A percentile compares a stretch with the other conserved stretches of the same genome.
phyloP scores from a whole-genome alignment of 2,797 vertebrate genomes.

The Leptatherina wallacei region DNA sequence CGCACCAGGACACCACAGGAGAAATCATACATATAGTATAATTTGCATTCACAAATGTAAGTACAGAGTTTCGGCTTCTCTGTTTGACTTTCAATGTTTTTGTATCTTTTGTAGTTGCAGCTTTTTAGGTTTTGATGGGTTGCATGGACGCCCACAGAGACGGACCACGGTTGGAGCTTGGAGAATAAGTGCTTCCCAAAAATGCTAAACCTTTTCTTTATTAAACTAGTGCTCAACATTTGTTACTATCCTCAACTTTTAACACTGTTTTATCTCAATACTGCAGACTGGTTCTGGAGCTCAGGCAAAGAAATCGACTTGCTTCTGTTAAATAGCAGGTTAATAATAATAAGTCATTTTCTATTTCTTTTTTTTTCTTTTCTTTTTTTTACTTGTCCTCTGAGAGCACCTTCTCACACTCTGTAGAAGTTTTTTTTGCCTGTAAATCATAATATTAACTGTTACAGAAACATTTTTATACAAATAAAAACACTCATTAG shows the following conservation, averaged over 20 bases:
- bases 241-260: neutral
- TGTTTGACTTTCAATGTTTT: too few species aligned
- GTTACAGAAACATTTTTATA: neutral
- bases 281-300: neutral
- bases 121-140: neutral
- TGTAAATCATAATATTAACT: neutral
- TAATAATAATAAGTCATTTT: constrained; percentile 2
- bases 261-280: neutral
- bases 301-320: neutral
- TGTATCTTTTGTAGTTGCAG: neutral
- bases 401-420: neutral
- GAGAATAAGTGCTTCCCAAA: neutral
- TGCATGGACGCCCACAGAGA: neutral
- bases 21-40: too few species aligned
- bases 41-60: too few species aligned
- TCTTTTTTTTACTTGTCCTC: neutral
- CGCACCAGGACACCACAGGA: too few species aligned
- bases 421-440: neutral
- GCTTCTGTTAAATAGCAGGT: constrained; percentile 4
- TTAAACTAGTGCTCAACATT: neutral
- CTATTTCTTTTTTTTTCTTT: too few species aligned
- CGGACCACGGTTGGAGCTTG: neutral
- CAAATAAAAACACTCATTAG: neutral
- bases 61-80: too few species aligned
- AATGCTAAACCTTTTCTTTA: neutral